A percentile compares a stretch with the other conserved stretches of the same genome.
Evolutionary conservation across 2,888 invertebrate genomes (phyloP).

Genomic region (Clostera curtula): DNA sequence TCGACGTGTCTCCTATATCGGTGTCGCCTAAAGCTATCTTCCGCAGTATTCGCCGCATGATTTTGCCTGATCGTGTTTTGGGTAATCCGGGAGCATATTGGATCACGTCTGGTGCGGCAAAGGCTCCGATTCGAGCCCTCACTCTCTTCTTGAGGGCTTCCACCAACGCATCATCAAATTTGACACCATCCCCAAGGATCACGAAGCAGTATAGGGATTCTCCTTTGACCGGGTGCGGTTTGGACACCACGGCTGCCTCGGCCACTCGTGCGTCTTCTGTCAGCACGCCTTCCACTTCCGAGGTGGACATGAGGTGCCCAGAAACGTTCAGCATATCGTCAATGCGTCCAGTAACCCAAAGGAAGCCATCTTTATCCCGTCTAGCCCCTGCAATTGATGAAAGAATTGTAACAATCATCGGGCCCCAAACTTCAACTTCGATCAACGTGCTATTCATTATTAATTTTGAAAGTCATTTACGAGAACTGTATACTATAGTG

Average conservation of each 20-base stretch:
- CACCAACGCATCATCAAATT: slow-evolving; percentile 81
- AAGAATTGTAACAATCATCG: neutral
- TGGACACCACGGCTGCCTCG: slow-evolving; percentile 97
- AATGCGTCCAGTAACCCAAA: slow-evolving; percentile 97
- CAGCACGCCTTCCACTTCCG: slow-evolving; percentile 91
- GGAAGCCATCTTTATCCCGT: slow-evolving; percentile 94
- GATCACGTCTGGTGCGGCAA: slow-evolving; percentile 95
- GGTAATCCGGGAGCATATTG: slow-evolving; percentile 96
- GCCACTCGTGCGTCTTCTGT: slow-evolving; percentile 85
- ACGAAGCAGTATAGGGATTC: slow-evolving; percentile 98
- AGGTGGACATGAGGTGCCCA: slow-evolving; percentile 97
- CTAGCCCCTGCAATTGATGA: slow-evolving; percentile 80
- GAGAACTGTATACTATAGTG: too few species aligned
- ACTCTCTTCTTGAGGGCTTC: slow-evolving; percentile 85
- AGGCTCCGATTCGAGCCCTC: slow-evolving; percentile 93
- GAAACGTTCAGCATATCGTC: slow-evolving; percentile 99
- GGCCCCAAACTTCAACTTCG: neutral
- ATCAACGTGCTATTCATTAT: too few species aligned
- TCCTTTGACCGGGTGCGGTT: slow-evolving; percentile 96
- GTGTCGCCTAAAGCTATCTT: slow-evolving; percentile 93
- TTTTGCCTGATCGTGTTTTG: slow-evolving; percentile 98
- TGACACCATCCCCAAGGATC: slow-evolving; percentile 86
- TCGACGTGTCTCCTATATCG: slow-evolving; percentile 94
- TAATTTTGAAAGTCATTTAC: too few species aligned
- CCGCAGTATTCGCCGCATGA: slow-evolving; percentile 95